These are phyloP conservation scores for Myocastor coypus DNA, from an alignment of 2,113 vertebrate species.

Conservation along the genomic window DNA sequence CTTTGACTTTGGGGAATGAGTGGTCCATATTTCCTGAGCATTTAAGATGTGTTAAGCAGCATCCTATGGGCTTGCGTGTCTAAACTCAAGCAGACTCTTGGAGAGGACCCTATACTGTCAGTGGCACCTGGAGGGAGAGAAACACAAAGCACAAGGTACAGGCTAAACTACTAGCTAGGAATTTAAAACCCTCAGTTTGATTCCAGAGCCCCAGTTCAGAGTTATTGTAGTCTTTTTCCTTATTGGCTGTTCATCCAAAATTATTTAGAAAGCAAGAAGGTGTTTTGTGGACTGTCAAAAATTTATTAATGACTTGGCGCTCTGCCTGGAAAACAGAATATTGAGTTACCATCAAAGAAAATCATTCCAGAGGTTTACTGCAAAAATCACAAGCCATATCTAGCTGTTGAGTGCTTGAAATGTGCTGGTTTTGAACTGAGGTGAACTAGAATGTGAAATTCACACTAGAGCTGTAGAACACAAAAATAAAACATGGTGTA, in stretches of 20 bases:
- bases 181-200: not conserved
- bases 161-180: not conserved
- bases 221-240: not conserved
- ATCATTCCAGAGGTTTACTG: not conserved
- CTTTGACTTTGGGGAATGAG: not conserved
- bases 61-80: not conserved
- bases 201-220: not conserved
- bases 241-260: not conserved
- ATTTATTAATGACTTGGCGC: not conserved
- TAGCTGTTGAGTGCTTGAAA: not conserved
- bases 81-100: not conserved
- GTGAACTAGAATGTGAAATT: not conserved
- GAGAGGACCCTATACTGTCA: not conserved
- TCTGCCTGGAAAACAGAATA: not conserved
- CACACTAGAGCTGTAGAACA: not conserved
- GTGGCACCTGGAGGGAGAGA: too few species aligned
- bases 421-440: not conserved
- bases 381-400: not conserved
- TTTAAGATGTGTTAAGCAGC: not conserved
- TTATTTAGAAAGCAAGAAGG: not conserved
- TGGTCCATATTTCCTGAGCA: not conserved
- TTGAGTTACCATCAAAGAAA: not conserved
- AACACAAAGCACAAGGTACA: not conserved
- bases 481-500: not conserved
- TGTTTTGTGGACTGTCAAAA: not conserved